These are phyloP conservation scores for human (Homo sapiens) DNA, from an alignment of 2,113 vertebrate genomes.

Conservation along the genomic window GRCh38 chr18:5709001-5709500, in stretches of 20 bases:
- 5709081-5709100: neutral
- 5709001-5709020: neutral
- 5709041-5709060: neutral
- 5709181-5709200: neutral
- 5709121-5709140: neutral
- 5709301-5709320: neutral
- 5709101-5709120: neutral
- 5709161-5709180: neutral
- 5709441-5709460: neutral
- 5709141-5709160: neutral
- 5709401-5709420: neutral
- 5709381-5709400: neutral
- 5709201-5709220: neutral
- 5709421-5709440: constrained; percentile 37
- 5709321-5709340: neutral
- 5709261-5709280: neutral
- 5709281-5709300: neutral
- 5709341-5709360: neutral
- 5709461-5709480: neutral
- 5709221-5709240: neutral
- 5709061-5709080: neutral
- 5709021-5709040: neutral
- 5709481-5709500: neutral
- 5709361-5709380: neutral
- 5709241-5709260: neutral